phyloP scores from a whole-genome alignment of 1,140 invertebrate genomes.

The Leguminivora glycinivorella region DNA sequence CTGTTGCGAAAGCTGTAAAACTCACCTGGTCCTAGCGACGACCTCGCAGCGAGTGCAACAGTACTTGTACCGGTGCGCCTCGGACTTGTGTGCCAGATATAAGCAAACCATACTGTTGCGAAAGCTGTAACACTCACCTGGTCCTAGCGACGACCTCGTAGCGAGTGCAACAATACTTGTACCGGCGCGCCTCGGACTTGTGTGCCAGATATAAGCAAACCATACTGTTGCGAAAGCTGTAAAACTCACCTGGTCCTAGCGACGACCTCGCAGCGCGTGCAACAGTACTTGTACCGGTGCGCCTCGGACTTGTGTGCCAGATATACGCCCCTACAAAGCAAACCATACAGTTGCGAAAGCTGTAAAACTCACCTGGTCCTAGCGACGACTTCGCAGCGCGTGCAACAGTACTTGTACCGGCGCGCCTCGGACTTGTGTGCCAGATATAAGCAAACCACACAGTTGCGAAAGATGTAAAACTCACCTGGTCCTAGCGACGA shows the following conservation, averaged over 20 bases:
- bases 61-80: neutral
- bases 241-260: neutral
- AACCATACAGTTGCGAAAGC: neutral
- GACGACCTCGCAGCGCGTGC: conserved; percentile 7
- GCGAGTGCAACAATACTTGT: neutral
- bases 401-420: neutral
- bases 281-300: neutral
- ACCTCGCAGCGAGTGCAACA: neutral
- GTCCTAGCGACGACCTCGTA: neutral
- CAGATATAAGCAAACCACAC: neutral
- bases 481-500: neutral
- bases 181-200: neutral
- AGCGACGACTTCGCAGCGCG: neutral
- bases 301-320: neutral
- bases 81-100: neutral
- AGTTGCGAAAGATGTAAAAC: neutral
- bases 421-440: neutral
- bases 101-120: neutral
- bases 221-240: neutral
- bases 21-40: neutral
- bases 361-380: neutral
- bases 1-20: neutral
- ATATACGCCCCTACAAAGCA: no score
- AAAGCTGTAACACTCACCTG: neutral
- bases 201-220: no score